Evolutionary conservation across 2,888 invertebrate species (phyloP), one percentile per base, ranked within the genome.

Genomic region (Chrysolina oricalcia): DNA sequence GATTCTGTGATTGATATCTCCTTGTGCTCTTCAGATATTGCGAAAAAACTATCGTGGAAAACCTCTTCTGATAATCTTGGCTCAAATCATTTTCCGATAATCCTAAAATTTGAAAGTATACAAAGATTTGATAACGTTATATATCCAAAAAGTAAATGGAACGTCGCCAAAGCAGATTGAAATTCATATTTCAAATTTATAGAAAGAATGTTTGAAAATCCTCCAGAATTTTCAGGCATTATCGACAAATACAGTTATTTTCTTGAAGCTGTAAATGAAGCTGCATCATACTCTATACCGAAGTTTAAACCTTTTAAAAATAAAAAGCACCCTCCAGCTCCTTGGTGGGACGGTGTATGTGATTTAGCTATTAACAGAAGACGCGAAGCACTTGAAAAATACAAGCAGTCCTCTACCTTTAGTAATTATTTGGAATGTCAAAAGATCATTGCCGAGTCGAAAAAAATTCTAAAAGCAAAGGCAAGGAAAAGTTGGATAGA

Each of bases 281-380:
- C 62, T 62, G 63, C 53, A 8, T 23, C 15, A 35, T 27, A 53
- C 17, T 15, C 59, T 10, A 70, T 70, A 19, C 62, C 56, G 15
- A 35, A n/a, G n/a, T 70, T 41, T 13, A 70, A 70, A 62, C 70
- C 70, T 15, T 46, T 59, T 21, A 40, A 40, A n/a, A 4, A 2
- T 10, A 59, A 73, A 64, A 65, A 17, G 5, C 13, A 67, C 4
- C 65, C 64, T 19, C 71, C 63, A 21, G 13, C 63, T 23, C 69
- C 69, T 8, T 59, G 41, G 4, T 73, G 73, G 73, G 69, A 73
- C 41, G 13, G 11, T 13, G 73, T 59, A 69, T 73, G 69, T 19
- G 70, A 70, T 41, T 21, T 13, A 27, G 63, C 23, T n/a, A 63
- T 21, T n/a, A 13, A 8, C n/a, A 63, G 35, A 63, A n/a, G 63